phyloP scores from a whole-genome alignment of 2,113 vertebrate species.

The Polypterus bichir region DNA sequence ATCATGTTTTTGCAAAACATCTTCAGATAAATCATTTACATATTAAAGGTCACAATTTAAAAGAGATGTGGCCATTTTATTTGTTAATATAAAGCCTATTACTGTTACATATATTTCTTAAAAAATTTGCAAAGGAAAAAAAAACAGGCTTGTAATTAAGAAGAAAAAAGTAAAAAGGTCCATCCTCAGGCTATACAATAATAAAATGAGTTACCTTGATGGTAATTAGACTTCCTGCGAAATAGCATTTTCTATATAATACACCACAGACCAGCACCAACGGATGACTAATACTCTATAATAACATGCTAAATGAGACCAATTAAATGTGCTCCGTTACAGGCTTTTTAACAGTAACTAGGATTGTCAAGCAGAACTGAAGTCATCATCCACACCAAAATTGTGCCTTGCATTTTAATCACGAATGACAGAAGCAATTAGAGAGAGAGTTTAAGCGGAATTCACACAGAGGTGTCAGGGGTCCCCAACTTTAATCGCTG shows the following conservation, averaged over 20 bases:
- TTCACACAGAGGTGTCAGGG: background rate
- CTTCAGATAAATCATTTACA: too few species aligned
- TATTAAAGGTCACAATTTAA: too few species aligned
- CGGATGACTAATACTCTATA: slow-evolving; percentile 14
- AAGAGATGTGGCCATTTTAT: background rate
- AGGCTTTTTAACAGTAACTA: slow-evolving; percentile 21
- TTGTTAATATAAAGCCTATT: background rate
- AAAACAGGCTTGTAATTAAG: background rate
- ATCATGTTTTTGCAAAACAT: too few species aligned
- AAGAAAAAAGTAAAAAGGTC: background rate
- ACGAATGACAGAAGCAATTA: slow-evolving; percentile 24
- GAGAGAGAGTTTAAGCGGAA: slow-evolving; percentile 9
- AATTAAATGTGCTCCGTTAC: slow-evolving; percentile 28
- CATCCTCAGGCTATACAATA: background rate
- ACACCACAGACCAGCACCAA: background rate
- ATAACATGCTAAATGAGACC: slow-evolving; percentile 27
- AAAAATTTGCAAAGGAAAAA: background rate
- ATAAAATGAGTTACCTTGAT: background rate
- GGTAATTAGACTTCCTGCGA: background rate
- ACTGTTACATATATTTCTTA: background rate
- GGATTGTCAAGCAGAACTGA: slow-evolving; percentile 20
- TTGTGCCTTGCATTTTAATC: slow-evolving; percentile 29
- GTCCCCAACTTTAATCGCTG: background rate
- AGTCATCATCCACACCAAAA: slow-evolving; percentile 23
- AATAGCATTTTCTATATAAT: background rate